phyloP scores from a whole-genome alignment of 2,888 invertebrate species.

The Parnassius smintheus region DNA sequence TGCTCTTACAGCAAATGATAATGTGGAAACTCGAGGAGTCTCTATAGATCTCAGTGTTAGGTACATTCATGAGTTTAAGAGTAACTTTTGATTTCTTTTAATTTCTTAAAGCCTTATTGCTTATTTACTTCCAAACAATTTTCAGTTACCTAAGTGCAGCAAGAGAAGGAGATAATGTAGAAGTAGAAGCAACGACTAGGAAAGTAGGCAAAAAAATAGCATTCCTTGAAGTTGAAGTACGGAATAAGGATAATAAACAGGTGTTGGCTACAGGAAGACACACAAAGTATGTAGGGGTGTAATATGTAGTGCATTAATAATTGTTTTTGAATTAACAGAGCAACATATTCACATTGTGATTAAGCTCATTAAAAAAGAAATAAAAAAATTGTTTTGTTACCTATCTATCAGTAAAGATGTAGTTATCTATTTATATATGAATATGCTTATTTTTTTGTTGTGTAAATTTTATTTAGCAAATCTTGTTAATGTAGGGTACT shows the following conservation, averaged over 20 bases:
- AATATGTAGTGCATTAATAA: neutral
- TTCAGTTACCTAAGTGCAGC: slow-evolving; percentile 90
- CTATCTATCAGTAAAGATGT: neutral
- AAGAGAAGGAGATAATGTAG: slow-evolving; percentile 87
- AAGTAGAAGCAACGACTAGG: slow-evolving; percentile 88
- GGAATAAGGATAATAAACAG: slow-evolving; percentile 86
- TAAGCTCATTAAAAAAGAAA: no score
- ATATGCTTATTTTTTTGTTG: neutral
- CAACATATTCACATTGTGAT: no score
- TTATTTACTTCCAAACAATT: slow-evolving; percentile 3
- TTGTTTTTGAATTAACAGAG: no score
- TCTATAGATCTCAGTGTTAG: slow-evolving; percentile 91
- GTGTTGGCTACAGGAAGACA: slow-evolving; percentile 91
- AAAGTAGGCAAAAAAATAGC: slow-evolving; percentile 90
- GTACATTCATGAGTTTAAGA: slow-evolving; percentile 65
- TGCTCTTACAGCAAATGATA: slow-evolving; percentile 86
- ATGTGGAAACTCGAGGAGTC: slow-evolving; percentile 85
- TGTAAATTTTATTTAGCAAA: no score
- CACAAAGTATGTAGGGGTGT: slow-evolving; percentile 83
- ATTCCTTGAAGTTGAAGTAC: slow-evolving; percentile 89
- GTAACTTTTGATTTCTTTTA: slow-evolving; percentile 5
- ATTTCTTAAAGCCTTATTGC: neutral
- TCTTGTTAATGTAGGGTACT: neutral
- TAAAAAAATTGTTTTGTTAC: neutral
- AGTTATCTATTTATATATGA: slow-evolving; percentile 9